A percentile compares a stretch with the other conserved stretches of the same genome.
Evolutionary conservation across 2,113 vertebrate genomes (phyloP).

Genomic region (Himantopus leucocephalus): DNA sequence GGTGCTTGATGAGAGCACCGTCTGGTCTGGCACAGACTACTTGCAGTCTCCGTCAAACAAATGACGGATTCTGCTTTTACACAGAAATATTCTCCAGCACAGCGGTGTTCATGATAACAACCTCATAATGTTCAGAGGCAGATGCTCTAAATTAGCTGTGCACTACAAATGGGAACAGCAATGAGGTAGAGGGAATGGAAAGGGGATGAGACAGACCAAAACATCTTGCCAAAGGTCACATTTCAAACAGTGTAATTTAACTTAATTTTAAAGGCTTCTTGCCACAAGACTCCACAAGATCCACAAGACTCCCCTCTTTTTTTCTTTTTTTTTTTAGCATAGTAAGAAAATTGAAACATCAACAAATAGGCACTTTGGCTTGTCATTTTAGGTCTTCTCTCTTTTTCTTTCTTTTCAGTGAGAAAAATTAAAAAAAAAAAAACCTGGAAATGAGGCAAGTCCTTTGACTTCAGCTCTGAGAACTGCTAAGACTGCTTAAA

Average conservation of each 20-base stretch:
- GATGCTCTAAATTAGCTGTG: not conserved
- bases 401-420: not conserved
- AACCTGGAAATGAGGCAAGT: not conserved
- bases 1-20: not conserved
- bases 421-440: not conserved
- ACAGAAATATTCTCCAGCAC: not conserved
- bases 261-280: not conserved
- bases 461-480: not conserved
- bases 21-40: not conserved
- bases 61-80: not conserved
- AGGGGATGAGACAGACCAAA: not conserved
- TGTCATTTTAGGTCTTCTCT: not conserved
- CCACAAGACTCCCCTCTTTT: not conserved
- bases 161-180: not conserved
- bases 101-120: not conserved
- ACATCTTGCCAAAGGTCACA: conserved; percentile 31
- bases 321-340: no score
- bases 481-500: not conserved
- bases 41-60: not conserved
- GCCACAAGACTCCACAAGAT: not conserved
- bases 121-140: not conserved
- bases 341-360: not conserved
- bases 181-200: not conserved
- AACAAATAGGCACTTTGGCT: not conserved
- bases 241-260: not conserved